Base-by-base conservation (phyloP, 2,888 invertebrate species). In the Polymixis flavicincta region DNA sequence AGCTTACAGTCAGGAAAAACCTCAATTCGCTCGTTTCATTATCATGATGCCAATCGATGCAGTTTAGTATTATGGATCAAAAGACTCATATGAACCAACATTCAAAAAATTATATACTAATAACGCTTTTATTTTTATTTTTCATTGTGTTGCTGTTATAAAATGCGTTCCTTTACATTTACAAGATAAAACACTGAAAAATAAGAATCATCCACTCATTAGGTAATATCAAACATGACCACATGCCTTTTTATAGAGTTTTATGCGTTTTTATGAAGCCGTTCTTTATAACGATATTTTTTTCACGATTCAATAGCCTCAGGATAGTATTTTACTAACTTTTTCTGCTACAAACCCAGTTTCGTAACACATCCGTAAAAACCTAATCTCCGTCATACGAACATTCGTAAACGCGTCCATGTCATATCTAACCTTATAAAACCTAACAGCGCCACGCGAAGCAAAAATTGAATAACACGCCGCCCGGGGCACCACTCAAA, bases 381-480 rank as follows among this genome's bases (percentile, higher is more conserved):
- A 61, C 17, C 22, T 22, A 37, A 52, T 50, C 22, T 37, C 14
- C 45, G n/a, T 5, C 28, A 17, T 42, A 65, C 19, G 6, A 22
- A 60, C 50, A 60, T 50, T 76, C 37, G 45, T 73, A 73, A 63
- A 32, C 54, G 48, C 1, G 19, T 22, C 57, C 83, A 57, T 73
- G 71, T 71, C 70, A 68, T 59, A 76, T 59, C 78, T 75, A 78
- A 82, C 77, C 69, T 48, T 72, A 82, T 83, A 88, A 84, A 76
- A 76, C 61, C 14, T 74, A 79, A 82, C 80, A 78, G 60, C 67
- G 78, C 71, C 59, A 67, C 78, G 79, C 17, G 52, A 85, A 90
- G 90, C 88, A 93, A 92, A 92, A 92, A 93, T 92, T 90, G 86
- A 92, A 93, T 93, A 92, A 92, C 86, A 82, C 83, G 55, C 64